Evolutionary conservation across 2,113 vertebrate genomes (phyloP).

Genomic region (Phycodurus eques): DNA sequence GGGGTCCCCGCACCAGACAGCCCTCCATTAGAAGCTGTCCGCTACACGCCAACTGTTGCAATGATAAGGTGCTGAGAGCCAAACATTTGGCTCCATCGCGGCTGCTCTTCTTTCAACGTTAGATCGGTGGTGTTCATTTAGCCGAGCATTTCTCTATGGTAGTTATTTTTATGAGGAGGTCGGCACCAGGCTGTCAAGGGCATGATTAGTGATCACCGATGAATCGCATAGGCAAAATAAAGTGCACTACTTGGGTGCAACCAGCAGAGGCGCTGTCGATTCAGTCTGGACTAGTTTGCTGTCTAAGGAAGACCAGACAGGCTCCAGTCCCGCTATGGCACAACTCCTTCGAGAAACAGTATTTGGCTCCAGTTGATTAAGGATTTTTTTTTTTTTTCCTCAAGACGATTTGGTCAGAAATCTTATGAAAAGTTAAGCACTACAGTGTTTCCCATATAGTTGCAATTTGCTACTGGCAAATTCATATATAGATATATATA

Average conservation of each 20-base stretch:
- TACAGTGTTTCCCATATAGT: no score
- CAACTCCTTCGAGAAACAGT: no score
- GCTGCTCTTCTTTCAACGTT: neutral
- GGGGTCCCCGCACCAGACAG: constrained; percentile 1
- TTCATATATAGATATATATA: no score
- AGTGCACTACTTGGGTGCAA: neutral
- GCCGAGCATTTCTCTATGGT: neutral
- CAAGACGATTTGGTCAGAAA: no score
- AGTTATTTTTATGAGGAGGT: constrained; percentile 10
- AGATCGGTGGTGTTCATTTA: neutral
- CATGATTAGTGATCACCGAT: neutral
- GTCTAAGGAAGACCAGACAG: no score
- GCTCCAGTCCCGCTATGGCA: no score
- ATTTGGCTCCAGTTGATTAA: no score
- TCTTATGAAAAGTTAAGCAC: no score
- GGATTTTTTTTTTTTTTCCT: no score
- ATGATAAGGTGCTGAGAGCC: neutral
- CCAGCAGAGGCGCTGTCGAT: no score
- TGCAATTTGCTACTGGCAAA: no score
- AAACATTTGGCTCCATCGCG: neutral
- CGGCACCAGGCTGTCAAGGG: neutral
- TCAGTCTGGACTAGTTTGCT: no score
- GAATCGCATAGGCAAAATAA: neutral
- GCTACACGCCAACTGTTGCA: neutral
- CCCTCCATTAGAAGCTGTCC: neutral